Conservation (phyloP, 1,140 invertebrate species). For the Goniozus legneri region DNA sequence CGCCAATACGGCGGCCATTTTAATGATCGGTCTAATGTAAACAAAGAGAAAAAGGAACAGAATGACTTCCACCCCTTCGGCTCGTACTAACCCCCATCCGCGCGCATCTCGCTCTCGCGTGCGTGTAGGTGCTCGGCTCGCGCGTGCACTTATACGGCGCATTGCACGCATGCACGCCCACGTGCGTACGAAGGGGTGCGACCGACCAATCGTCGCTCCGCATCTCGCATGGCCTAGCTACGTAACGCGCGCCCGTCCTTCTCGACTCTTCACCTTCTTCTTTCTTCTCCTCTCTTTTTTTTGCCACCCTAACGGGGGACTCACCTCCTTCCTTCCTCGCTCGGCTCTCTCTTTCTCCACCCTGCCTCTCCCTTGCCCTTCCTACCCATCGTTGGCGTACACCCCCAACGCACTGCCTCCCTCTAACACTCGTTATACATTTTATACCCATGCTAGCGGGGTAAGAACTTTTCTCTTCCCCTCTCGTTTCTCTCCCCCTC, state of each 20-base stretch:
- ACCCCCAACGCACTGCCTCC: too few species aligned
- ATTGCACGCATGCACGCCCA: conserved; percentile 36
- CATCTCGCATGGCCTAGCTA: too few species aligned
- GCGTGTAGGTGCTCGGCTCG: too few species aligned
- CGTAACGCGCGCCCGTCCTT: too few species aligned
- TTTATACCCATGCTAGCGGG: conserved; percentile 18
- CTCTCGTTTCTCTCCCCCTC: neutral
- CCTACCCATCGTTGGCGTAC: too few species aligned
- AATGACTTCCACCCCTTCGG: conserved; percentile 50
- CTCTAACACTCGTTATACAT: conserved; percentile 28
- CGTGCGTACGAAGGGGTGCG: conserved; percentile 38
- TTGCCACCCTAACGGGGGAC: too few species aligned
- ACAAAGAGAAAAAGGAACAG: conserved; percentile 48
- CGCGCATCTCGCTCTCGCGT: neutral
- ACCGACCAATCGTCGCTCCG: conserved; percentile 43
- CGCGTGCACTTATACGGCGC: too few species aligned
- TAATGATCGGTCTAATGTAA: conserved; percentile 54
- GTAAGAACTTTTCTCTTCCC: neutral
- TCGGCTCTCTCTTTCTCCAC: conserved; percentile 1
- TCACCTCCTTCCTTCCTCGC: neutral
- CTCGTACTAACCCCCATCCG: conserved; percentile 11
- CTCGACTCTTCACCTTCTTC: too few species aligned
- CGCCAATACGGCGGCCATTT: conserved; percentile 52
- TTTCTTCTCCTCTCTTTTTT: too few species aligned
- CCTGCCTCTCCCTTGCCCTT: conserved; percentile 1